These are phyloP conservation scores for Sycophaga agraensis DNA, from an alignment of 1,140 invertebrate genomes.

Conservation along the genomic window DNA sequence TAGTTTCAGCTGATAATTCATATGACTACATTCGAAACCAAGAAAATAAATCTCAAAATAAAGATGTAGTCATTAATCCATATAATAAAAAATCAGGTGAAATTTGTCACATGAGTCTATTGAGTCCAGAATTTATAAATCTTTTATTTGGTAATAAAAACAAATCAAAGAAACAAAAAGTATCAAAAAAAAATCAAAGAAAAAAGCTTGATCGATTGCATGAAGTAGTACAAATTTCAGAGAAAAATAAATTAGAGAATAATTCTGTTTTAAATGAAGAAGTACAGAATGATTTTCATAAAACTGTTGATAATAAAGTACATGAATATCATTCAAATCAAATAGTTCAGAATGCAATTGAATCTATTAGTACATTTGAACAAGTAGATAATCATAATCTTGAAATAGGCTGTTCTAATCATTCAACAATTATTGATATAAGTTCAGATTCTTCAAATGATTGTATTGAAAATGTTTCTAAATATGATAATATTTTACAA, in stretches of 20 bases:
- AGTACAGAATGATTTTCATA: too few species aligned
- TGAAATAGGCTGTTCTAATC: background rate
- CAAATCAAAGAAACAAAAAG: background rate
- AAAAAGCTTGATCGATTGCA: background rate
- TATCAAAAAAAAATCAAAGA: background rate
- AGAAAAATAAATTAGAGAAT: background rate
- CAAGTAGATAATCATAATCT: background rate
- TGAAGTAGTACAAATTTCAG: background rate
- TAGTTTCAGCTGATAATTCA: too few species aligned
- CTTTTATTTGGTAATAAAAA: background rate
- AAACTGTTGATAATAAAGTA: background rate
- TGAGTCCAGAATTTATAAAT: slow-evolving; percentile 3
- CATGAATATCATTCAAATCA: too few species aligned
- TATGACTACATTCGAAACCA: too few species aligned
- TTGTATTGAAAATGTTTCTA: slow-evolving; percentile 16
- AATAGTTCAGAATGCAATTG: too few species aligned
- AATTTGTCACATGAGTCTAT: background rate
- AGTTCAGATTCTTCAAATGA: slow-evolving; percentile 25
- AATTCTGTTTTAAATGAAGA: background rate
- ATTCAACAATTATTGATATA: slow-evolving; percentile 23
- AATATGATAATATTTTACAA: slow-evolving; percentile 17
- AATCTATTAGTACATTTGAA: background rate
- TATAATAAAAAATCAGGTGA: background rate
- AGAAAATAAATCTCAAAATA: background rate
- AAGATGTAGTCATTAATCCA: background rate